These are phyloP conservation scores for Paramacrobiotus metropolitanus DNA, from an alignment of 1,140 invertebrate genomes.

Conservation along the genomic window DNA sequence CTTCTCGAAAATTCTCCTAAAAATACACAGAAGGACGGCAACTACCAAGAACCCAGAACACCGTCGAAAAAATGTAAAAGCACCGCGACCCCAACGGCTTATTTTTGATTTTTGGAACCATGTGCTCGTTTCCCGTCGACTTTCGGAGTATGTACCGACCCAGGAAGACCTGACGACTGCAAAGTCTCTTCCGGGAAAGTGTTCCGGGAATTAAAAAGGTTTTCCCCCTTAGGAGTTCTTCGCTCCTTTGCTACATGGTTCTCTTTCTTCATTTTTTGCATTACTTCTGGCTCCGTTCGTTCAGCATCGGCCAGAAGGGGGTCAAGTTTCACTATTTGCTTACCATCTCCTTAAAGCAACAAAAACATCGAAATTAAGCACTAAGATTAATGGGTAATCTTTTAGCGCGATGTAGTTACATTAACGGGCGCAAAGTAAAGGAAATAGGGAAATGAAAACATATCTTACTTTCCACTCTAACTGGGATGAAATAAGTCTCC, in stretches of 20 bases:
- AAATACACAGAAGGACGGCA: too few relatives aligned
- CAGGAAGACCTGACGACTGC: too few relatives aligned
- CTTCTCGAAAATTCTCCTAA: too few relatives aligned
- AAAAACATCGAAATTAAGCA: not conserved
- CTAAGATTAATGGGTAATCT: not conserved
- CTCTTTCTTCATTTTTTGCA: slow-evolving; percentile 3
- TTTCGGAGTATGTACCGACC: too few relatives aligned
- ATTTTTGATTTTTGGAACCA: too few relatives aligned
- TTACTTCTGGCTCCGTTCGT: not conserved
- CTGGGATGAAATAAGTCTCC: not conserved
- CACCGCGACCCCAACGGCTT: too few relatives aligned
- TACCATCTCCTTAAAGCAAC: not conserved
- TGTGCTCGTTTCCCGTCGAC: too few relatives aligned
- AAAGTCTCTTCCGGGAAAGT: too few relatives aligned
- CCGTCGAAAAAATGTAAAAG: too few relatives aligned
- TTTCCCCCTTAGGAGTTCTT: not conserved
- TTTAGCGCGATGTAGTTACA: not conserved
- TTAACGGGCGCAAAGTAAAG: not conserved
- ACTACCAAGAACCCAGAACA: too few relatives aligned
- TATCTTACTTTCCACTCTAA: not conserved
- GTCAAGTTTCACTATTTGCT: not conserved
- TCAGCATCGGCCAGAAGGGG: not conserved
- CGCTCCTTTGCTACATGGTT: not conserved
- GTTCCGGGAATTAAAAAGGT: too few relatives aligned
- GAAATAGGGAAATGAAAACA: not conserved